Evolutionary conservation across 2,888 invertebrate species (phyloP).

Genomic region (Apodemia zela): DNA sequence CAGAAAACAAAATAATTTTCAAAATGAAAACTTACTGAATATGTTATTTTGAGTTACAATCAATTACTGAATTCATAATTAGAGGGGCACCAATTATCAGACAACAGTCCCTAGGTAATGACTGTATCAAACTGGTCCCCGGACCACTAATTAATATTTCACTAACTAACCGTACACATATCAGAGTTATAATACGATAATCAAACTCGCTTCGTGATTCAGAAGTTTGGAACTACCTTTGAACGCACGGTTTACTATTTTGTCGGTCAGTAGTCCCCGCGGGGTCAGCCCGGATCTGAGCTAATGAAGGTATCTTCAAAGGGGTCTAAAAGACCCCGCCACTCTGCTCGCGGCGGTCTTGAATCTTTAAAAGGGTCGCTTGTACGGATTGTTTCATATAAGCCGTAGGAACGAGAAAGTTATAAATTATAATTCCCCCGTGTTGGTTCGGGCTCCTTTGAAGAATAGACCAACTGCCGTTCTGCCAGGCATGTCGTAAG

Average conservation of each 20-base stretch:
- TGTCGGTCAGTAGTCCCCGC: constrained; percentile 45
- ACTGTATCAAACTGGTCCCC: background rate
- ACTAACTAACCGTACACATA: background rate
- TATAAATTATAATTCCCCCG: constrained; percentile 13
- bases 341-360: constrained; percentile 61
- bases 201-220: constrained; percentile 1
- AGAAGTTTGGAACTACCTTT: constrained; percentile 9
- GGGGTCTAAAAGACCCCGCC: constrained; percentile 56
- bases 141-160: constrained; percentile 9
- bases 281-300: constrained; percentile 58
- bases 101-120: background rate
- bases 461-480: no score
- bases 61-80: background rate
- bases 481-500: no score
- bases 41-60: background rate
- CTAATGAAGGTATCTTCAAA: constrained; percentile 78
- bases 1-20: background rate
- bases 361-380: constrained; percentile 70
- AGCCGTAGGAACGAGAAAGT: constrained; percentile 25
- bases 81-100: background rate
- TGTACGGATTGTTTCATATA: constrained; percentile 34
- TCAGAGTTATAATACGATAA: constrained; percentile 14
- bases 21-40: constrained; percentile 11
- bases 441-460: no score
- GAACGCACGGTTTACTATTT: constrained; percentile 30